Conservation (phyloP, 2,888 invertebrate species). For the Sesia bembeciformis region DNA sequence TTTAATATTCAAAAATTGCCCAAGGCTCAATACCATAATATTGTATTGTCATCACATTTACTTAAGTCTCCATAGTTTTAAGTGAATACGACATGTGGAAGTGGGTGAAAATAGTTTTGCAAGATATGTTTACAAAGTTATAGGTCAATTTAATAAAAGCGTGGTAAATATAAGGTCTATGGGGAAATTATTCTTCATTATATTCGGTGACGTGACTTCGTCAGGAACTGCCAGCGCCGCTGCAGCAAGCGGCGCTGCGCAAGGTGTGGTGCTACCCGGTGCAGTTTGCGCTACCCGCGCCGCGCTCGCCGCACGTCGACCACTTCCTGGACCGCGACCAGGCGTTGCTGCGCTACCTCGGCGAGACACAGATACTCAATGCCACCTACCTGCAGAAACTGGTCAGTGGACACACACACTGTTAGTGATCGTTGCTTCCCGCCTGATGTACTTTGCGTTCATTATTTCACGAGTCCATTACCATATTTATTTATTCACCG, state of each 20-base stretch:
- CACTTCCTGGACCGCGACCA: constrained; percentile 91
- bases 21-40: too few relatives aligned
- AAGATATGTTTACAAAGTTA: too few relatives aligned
- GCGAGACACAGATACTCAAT: constrained; percentile 89
- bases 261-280: constrained; percentile 97
- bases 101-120: too few relatives aligned
- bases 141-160: too few relatives aligned
- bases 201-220: neutral
- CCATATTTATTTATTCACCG: too few relatives aligned
- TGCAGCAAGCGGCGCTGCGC: constrained; percentile 81
- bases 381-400: constrained; percentile 93
- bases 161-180: too few relatives aligned
- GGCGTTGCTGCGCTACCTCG: constrained; percentile 88
- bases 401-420: constrained; percentile 60
- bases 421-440: neutral
- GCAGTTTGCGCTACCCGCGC: constrained; percentile 90
- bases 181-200: neutral
- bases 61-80: too few relatives aligned
- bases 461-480: too few relatives aligned
- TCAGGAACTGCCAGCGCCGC: constrained; percentile 76
- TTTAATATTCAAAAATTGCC: too few relatives aligned
- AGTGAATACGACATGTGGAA: too few relatives aligned
- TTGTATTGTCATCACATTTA: too few relatives aligned
- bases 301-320: constrained; percentile 89
- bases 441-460: neutral